A percentile compares a stretch with the other conserved stretches of the same genome.
Evolutionary conservation across 2,113 vertebrate genomes (phyloP).

Genomic region (Excalfactoria chinensis): DNA sequence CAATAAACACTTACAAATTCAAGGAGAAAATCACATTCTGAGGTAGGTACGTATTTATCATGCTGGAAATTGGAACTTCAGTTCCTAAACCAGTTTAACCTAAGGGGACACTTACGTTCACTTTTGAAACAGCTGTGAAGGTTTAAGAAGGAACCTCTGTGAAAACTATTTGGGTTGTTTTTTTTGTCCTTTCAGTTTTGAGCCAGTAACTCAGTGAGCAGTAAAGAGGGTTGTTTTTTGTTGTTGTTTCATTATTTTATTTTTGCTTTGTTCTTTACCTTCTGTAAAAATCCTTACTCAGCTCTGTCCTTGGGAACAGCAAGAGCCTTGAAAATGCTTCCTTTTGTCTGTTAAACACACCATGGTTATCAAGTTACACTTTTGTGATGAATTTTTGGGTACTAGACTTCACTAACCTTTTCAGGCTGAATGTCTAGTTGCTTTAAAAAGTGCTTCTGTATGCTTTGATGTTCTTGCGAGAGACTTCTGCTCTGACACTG

Average conservation of each 20-base stretch:
- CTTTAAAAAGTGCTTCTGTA: neutral
- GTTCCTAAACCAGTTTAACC: neutral
- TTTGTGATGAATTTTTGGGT: neutral
- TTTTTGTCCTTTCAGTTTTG: neutral
- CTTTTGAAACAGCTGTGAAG: neutral
- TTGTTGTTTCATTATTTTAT: neutral
- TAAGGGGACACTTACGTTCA: neutral
- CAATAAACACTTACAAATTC: neutral
- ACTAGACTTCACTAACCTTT: neutral
- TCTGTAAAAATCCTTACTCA: neutral
- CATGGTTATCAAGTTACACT: neutral
- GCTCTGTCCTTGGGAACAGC: neutral
- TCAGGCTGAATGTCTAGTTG: neutral
- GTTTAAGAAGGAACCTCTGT: neutral
- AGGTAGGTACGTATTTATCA: accelerated
- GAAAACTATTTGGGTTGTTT: neutral
- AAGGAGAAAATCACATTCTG: neutral
- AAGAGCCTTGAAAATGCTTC: neutral
- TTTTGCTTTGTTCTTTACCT: neutral
- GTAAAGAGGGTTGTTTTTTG: neutral
- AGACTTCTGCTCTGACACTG: neutral
- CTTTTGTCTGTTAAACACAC: neutral
- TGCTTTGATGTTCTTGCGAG: neutral
- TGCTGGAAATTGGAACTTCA: neutral
- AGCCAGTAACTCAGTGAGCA: neutral